phyloP scores from a whole-genome alignment of 2,797 vertebrate genomes.

The Schizothorax lantsangensis region DNA sequence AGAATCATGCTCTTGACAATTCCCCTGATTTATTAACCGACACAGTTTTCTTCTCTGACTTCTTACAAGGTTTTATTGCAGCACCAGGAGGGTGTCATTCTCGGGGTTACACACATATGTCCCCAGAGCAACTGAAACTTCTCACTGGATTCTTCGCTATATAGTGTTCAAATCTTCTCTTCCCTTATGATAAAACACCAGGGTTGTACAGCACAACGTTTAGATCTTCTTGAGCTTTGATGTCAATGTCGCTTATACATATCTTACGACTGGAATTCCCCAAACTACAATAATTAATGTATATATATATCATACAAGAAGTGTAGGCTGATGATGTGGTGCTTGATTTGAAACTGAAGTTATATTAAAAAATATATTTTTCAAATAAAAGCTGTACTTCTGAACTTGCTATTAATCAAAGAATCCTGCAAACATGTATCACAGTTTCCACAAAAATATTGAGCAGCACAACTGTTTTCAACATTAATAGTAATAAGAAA shows the following conservation, averaged over 20 bases:
- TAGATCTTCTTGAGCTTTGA: not conserved
- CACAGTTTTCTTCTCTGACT: not conserved
- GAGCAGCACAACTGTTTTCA: not conserved
- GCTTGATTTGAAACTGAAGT: not conserved
- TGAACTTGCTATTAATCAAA: not conserved
- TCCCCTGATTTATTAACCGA: not conserved
- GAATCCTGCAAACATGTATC: not conserved
- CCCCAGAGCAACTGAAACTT: not conserved
- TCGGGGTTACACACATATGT: conserved; percentile 13
- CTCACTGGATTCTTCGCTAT: not conserved
- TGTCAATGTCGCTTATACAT: not conserved
- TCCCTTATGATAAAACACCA: not conserved
- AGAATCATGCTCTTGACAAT: conserved; percentile 17
- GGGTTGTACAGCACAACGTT: not conserved
- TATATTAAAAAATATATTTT: not conserved
- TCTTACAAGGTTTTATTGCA: conserved; percentile 29
- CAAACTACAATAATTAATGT: not conserved
- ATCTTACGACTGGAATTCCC: not conserved
- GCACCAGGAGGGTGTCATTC: not conserved
- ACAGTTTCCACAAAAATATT: not conserved
- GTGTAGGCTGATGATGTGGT: not conserved
- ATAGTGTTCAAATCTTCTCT: not conserved
- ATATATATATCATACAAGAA: not conserved
- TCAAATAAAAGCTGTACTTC: not conserved
- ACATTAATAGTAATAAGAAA: not conserved